A percentile compares a stretch with the other conserved stretches of the same genome.
These are phyloP conservation scores for Chrysaora quinquecirrha DNA, from an alignment of 30 jellyfish, hydroid and myxozoan species.

Conservation along the genomic window DNA sequence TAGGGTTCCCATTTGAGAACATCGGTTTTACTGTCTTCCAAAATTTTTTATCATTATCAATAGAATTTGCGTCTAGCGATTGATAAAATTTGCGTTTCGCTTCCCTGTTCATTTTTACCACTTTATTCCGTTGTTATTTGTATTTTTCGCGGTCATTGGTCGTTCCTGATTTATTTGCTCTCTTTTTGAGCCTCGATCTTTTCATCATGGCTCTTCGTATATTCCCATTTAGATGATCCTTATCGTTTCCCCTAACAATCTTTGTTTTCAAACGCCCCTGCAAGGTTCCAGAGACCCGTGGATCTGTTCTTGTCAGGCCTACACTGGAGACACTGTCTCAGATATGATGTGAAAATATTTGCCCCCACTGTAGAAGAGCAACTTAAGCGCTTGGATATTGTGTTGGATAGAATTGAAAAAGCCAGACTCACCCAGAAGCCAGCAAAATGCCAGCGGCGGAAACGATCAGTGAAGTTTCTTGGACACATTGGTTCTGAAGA, in stretches of 20 bases:
- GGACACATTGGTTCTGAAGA: conserved; percentile 54
- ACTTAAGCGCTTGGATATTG: conserved; percentile 37
- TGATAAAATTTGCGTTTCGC: neutral
- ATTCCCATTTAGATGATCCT: neutral
- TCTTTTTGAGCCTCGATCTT: neutral
- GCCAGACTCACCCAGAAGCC: conserved; percentile 62
- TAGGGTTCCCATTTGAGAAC: conserved; percentile 8
- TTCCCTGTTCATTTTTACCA: neutral
- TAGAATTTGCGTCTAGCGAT: neutral
- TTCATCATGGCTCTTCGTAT: neutral
- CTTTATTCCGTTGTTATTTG: neutral
- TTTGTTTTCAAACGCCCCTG: conserved; percentile 14
- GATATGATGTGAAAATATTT: conserved; percentile 32
- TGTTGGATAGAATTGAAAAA: conserved; percentile 24
- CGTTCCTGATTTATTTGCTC: neutral
- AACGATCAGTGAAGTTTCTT: conserved; percentile 48
- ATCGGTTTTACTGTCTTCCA: conserved; percentile 18
- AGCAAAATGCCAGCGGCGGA: conserved; percentile 45
- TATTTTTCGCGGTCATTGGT: neutral
- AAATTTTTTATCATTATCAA: conserved; percentile 14
- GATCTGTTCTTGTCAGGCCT: conserved; percentile 23
- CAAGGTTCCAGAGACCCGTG: conserved; percentile 28
- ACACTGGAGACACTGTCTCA: conserved; percentile 14
- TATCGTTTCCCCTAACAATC: neutral
- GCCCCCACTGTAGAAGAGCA: conserved; percentile 61